phyloP scores from a whole-genome alignment of 2,113 vertebrate species.

The Taxidea taxus region DNA sequence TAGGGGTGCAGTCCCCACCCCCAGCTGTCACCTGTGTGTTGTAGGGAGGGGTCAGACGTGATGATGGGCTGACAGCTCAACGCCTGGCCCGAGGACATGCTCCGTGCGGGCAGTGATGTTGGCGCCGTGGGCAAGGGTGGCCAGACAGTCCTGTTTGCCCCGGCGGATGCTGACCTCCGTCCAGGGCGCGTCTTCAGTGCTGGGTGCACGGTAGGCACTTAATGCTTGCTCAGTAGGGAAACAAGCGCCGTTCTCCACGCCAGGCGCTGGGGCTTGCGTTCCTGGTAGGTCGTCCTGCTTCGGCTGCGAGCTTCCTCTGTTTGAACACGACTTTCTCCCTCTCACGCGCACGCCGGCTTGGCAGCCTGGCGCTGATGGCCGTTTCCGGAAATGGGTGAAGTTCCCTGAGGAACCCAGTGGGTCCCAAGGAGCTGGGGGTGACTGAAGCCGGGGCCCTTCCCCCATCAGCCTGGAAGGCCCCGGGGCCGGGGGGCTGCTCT shows the following conservation, averaged over 20 bases:
- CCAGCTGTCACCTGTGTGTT: not conserved
- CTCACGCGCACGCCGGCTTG: accelerated
- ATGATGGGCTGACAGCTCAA: accelerated
- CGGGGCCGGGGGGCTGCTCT: not conserved
- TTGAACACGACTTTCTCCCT: too few species aligned
- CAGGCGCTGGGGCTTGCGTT: accelerated
- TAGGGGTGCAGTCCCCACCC: accelerated
- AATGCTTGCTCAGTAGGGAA: accelerated
- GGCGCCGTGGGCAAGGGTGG: not conserved
- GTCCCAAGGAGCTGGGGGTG: not conserved
- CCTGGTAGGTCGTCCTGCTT: accelerated
- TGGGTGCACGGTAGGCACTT: accelerated
- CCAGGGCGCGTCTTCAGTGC: not conserved
- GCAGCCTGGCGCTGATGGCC: not conserved
- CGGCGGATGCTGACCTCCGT: accelerated
- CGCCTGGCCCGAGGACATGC: accelerated
- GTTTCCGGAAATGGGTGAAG: constrained; percentile 40
- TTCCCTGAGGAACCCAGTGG: constrained; percentile 37
- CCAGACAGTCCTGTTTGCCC: accelerated
- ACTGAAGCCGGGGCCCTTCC: not conserved
- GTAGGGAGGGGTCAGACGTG: not conserved
- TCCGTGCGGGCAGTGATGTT: accelerated
- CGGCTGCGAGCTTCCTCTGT: accelerated
- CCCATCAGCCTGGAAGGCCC: not conserved
- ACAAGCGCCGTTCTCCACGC: accelerated